Base-by-base conservation (phyloP, 2,797 vertebrate genomes). In the Hippopotamyrus pictus region DNA sequence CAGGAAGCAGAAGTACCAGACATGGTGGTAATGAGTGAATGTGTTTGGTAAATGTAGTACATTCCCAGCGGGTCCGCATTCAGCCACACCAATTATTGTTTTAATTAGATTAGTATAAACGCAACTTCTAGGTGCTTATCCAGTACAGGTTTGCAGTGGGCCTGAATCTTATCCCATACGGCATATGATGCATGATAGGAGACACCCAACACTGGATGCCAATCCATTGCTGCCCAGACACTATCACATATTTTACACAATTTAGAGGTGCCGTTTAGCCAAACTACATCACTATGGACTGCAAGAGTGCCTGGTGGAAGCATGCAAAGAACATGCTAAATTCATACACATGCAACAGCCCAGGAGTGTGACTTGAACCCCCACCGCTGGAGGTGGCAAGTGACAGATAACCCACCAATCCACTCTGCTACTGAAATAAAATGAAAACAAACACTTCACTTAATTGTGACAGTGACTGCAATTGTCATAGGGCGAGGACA, bases 1-100 rank as follows among this genome's bases (percentile, higher is more conserved):
- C 82, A 85, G 37, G n/a, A 51, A 12, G 22, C 22, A 50, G 82
- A 50, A 85, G 9, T 1, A 51, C 22, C 2, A 50, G 48, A 25
- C 22, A 25, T 25, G 44, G 19, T 51, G 48, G n/a, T 50, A 22
- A 48, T 48, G 82, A 51, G n/a, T 51, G 44, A 85, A 25, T 46
- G 44, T 50, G n/a, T 50, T 48, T 50, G n/a, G n/a, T 5, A 29
- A 48, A 48, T 14, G 22, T 9, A 12, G 82, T 22, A 84, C 2
- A n/a, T 51, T 51, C n/a, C 46, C 44, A 22, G 48, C 19, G 0
- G n/a, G n/a, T 85, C 48, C 1, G 46, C 29, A 50, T 50, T 84
- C 22, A 51, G 44, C 48, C 82, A 85, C 48, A 85, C 48, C 82
- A 85, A 85, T 85, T 85, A 85, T 51, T 22, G n/a, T 51, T 85